Conservation (phyloP, 2,797 vertebrate genomes). For the Rousettus madagascariensis region DNA sequence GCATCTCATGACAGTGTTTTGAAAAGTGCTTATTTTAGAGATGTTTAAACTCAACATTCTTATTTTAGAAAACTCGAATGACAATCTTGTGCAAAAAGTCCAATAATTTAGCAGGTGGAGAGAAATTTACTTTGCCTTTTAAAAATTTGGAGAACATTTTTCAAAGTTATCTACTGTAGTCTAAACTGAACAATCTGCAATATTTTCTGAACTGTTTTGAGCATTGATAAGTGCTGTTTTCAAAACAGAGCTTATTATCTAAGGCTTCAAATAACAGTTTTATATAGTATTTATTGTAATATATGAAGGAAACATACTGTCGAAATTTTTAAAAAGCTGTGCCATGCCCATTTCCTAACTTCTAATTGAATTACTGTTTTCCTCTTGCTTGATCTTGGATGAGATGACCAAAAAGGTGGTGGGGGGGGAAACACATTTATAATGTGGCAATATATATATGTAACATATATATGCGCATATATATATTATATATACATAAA, state of each 20-base stretch:
- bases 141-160: constrained; percentile 24
- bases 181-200: not conserved
- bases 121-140: constrained; percentile 21
- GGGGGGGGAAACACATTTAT: not conserved
- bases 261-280: not conserved
- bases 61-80: constrained; percentile 35
- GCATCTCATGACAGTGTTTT: not conserved
- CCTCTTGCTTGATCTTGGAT: constrained; percentile 23
- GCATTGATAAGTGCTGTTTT: not conserved
- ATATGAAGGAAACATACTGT: not conserved
- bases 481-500: not conserved
- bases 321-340: constrained; percentile 38
- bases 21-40: not conserved
- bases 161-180: not conserved
- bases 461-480: not conserved
- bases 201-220: constrained; percentile 30
- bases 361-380: constrained; percentile 11
- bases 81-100: not conserved
- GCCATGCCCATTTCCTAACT: not conserved
- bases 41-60: constrained; percentile 25
- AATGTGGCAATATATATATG: not conserved
- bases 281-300: not conserved
- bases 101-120: not conserved
- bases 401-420: not conserved
- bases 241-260: constrained; percentile 13